Conservation (phyloP, 92 coral and sea anemone species). For the Epizoanthus rinbou region DNA sequence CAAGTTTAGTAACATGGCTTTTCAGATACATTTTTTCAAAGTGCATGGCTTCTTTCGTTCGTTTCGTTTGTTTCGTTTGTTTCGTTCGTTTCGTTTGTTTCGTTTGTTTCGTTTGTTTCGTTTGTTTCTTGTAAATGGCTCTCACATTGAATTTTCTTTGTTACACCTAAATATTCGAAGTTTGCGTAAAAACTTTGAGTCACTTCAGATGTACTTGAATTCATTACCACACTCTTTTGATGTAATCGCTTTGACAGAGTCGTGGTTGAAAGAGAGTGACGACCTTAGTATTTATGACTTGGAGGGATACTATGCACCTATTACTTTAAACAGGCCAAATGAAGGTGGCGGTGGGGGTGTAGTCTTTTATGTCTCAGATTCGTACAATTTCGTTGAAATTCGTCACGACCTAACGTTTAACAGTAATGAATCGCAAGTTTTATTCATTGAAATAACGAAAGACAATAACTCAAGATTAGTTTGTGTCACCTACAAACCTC, state of each 20-base stretch:
- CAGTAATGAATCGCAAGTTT: background rate
- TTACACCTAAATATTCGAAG: no score
- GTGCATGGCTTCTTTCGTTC: no score
- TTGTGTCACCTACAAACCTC: background rate
- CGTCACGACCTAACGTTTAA: background rate
- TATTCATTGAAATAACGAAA: background rate
- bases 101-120: no score
- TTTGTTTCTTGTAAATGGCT: no score
- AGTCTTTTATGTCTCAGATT: background rate
- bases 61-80: no score
- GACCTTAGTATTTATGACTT: background rate
- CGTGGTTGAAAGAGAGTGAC: background rate
- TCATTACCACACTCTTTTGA: conserved; percentile 4
- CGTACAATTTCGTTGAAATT: background rate
- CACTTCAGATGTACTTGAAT: conserved; percentile 4
- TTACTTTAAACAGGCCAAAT: conserved; percentile 2
- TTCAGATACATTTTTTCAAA: no score
- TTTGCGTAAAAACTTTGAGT: background rate
- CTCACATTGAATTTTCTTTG: no score
- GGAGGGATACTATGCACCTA: background rate
- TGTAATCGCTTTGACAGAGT: conserved; percentile 2
- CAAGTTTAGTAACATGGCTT: no score
- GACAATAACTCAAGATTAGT: background rate
- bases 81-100: no score
- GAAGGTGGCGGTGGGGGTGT: background rate